These are phyloP conservation scores for Astreopora myriophthalma DNA, from an alignment of 64 coral and sea anemone species.

Conservation along the genomic window DNA sequence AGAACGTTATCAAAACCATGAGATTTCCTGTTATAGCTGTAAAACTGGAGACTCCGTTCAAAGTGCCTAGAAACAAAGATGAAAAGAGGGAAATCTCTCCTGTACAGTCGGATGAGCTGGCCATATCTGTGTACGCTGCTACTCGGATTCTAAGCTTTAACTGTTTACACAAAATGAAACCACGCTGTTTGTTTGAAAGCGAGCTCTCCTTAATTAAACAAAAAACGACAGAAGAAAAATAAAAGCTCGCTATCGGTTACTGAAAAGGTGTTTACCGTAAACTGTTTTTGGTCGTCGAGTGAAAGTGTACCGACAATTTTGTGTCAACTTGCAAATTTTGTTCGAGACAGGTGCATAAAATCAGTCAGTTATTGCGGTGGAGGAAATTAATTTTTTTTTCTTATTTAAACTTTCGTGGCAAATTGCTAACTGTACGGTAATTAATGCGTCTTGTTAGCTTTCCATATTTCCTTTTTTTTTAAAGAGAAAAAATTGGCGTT, in stretches of 20 bases:
- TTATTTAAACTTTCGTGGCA: neutral
- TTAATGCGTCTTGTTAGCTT: neutral
- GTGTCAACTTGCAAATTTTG: neutral
- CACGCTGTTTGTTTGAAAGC: neutral
- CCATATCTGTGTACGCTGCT: neutral
- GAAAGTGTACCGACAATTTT: neutral
- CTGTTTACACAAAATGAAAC: neutral
- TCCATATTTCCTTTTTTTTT: neutral
- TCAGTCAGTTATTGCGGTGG: neutral
- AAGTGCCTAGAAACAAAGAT: neutral
- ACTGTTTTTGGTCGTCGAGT: neutral
- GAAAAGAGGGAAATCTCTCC: slow-evolving; percentile 14
- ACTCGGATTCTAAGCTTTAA: neutral
- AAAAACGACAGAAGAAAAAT: neutral
- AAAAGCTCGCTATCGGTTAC: neutral
- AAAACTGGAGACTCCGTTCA: neutral
- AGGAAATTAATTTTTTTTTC: neutral
- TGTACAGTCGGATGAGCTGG: neutral
- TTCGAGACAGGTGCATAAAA: neutral
- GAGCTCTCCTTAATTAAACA: neutral
- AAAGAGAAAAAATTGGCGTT: neutral
- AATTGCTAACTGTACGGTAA: neutral
- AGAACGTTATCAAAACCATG: neutral
- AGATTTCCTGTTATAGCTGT: slow-evolving; percentile 7
- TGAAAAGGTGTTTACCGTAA: neutral